Evolutionary conservation across 1,140 invertebrate genomes (phyloP).

Genomic region (Eciton burchellii): DNA sequence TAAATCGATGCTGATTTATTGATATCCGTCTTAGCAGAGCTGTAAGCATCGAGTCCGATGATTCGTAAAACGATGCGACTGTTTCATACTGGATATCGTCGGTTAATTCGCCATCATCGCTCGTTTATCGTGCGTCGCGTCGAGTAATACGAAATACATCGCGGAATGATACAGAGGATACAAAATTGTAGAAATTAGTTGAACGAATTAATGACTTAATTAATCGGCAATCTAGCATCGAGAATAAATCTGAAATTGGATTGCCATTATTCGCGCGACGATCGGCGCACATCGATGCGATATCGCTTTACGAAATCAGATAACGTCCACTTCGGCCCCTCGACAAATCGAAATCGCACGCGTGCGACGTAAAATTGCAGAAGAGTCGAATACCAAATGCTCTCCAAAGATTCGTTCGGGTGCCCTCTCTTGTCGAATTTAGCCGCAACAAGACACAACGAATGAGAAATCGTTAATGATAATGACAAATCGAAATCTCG

Average conservation of each 20-base stretch:
- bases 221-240: slow-evolving; percentile 4
- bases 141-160: neutral
- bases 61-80: slow-evolving; percentile 10
- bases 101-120: neutral
- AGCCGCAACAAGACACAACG: neutral
- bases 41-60: neutral
- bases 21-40: slow-evolving; percentile 10
- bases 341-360: neutral
- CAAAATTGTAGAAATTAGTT: no score
- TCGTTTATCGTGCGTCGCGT: neutral
- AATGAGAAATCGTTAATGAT: neutral
- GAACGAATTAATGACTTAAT: slow-evolving; percentile 24
- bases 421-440: neutral
- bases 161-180: no score
- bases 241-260: slow-evolving; percentile 11
- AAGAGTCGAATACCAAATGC: slow-evolving; percentile 1
- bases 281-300: slow-evolving; percentile 5
- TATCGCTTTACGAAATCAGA: slow-evolving; percentile 33
- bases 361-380: neutral
- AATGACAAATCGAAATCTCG: slow-evolving; percentile 6
- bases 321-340: slow-evolving; percentile 2
- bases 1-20: slow-evolving; percentile 37
- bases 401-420: neutral
- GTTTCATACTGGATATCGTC: slow-evolving; percentile 16
- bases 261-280: neutral